A percentile compares a stretch with the other conserved stretches of the same genome.
Conservation (phyloP, 2,113 vertebrate species). For the Boulengerochromis microlepis region DNA sequence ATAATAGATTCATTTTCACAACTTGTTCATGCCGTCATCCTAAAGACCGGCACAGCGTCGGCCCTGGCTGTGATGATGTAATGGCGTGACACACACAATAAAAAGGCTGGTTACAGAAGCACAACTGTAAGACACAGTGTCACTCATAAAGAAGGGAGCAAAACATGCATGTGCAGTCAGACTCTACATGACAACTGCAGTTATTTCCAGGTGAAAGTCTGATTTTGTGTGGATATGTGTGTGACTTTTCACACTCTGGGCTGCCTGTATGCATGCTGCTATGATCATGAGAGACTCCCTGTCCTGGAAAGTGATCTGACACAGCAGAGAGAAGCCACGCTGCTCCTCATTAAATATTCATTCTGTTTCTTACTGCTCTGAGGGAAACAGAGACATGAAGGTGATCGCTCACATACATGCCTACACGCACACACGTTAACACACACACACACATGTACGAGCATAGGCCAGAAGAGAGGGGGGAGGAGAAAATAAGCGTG, state of each 20-base stretch:
- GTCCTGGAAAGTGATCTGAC: constrained; percentile 67
- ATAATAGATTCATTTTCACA: constrained; percentile 49
- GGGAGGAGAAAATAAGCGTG: neutral
- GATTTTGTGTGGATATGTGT: neutral
- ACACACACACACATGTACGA: neutral
- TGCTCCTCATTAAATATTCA: constrained; percentile 68
- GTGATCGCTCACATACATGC: constrained; percentile 11
- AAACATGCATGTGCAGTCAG: neutral
- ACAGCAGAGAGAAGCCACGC: constrained; percentile 50
- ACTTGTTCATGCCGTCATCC: constrained; percentile 30
- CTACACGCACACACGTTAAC: neutral
- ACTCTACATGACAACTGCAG: neutral
- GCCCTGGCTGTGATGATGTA: neutral
- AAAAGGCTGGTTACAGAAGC: neutral
- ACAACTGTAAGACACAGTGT: neutral
- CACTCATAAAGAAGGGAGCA: neutral
- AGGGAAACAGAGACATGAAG: constrained; percentile 33
- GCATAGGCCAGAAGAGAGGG: neutral
- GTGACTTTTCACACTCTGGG: neutral
- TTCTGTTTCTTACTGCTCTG: constrained; percentile 46
- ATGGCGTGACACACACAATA: constrained; percentile 12
- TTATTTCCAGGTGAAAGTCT: neutral
- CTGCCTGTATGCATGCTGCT: constrained; percentile 29
- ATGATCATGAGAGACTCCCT: constrained; percentile 59
- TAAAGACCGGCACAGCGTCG: neutral